Evolutionary conservation across 2,113 vertebrate species (phyloP).

Genomic region (Dipodomys ordii): DNA sequence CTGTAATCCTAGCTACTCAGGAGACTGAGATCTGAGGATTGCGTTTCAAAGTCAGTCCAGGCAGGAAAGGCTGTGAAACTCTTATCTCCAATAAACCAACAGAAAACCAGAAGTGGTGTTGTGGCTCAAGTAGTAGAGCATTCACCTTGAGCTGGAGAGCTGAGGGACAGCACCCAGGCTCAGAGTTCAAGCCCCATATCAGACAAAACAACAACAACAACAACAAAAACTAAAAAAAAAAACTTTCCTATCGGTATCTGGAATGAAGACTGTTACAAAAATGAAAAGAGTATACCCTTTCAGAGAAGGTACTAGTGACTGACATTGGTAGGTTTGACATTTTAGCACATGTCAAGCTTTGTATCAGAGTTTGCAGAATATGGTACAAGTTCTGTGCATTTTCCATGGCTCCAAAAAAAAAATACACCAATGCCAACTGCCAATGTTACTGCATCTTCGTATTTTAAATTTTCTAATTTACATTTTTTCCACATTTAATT

Average conservation of each 20-base stretch:
- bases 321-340: conserved; percentile 61
- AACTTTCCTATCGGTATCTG: conserved; percentile 19
- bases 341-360: conserved; percentile 67
- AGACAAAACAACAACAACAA: too few species aligned
- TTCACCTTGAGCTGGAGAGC: too few species aligned
- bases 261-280: conserved; percentile 37
- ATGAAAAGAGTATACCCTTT: background rate
- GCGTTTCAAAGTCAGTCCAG: too few species aligned
- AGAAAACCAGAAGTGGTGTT: too few species aligned
- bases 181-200: too few species aligned
- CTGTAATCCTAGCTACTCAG: too few species aligned
- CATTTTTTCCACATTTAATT: conserved; percentile 74
- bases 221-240: background rate
- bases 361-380: conserved; percentile 59
- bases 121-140: too few species aligned
- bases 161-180: too few species aligned
- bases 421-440: conserved; percentile 62
- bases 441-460: conserved; percentile 54
- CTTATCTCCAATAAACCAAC: too few species aligned
- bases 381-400: conserved; percentile 14
- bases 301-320: conserved; percentile 22
- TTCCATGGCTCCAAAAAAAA: conserved; percentile 67
- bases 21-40: too few species aligned
- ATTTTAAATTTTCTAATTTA: conserved; percentile 72
- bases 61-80: too few species aligned